Evolutionary conservation across 2,797 vertebrate genomes (phyloP).

Genomic region (Sebastes taczanowskii): DNA sequence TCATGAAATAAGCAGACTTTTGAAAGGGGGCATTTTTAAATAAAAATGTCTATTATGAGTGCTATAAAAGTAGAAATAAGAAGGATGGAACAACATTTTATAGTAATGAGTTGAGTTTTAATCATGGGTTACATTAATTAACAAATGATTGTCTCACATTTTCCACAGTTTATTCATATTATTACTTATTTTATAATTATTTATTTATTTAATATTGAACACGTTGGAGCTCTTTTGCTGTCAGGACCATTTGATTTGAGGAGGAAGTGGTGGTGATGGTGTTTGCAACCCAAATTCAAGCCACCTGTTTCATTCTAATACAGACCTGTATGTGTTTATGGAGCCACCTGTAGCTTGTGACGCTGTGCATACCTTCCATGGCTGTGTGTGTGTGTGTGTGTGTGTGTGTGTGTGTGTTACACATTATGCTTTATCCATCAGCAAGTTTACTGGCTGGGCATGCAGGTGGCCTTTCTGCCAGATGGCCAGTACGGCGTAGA

Average conservation of each 20-base stretch:
- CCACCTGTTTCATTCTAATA: neutral
- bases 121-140: no score
- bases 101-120: neutral
- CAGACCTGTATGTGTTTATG: conserved; percentile 9
- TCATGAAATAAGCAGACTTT: neutral
- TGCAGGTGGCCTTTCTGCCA: conserved; percentile 20
- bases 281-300: neutral
- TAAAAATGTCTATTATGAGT: neutral
- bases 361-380: neutral
- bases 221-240: neutral
- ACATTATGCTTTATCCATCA: conserved; percentile 38
- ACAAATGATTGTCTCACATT: neutral
- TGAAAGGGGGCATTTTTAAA: neutral
- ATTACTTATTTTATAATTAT: neutral
- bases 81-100: neutral
- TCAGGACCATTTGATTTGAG: neutral
- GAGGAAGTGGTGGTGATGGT: neutral
- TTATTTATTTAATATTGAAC: neutral
- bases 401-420: neutral
- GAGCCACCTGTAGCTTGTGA: conserved; percentile 33
- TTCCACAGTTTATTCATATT: neutral
- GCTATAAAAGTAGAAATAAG: neutral
- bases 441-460: conserved; percentile 26
- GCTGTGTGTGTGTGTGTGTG: neutral
- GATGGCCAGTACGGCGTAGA: neutral